Conservation (phyloP, 2,797 vertebrate species). For the Sciaenops ocellatus region DNA sequence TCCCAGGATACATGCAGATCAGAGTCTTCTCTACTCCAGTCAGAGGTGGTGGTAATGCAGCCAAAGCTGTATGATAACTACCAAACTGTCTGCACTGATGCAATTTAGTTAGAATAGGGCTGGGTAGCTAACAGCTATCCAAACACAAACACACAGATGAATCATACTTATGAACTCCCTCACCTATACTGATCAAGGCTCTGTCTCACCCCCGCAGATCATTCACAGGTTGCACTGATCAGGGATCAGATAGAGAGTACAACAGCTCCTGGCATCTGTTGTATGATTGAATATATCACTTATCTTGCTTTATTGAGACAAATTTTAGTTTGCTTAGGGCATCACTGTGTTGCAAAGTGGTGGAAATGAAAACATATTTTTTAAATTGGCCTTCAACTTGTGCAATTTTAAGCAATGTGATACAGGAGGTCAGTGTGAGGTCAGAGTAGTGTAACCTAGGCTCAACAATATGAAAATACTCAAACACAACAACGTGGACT, state of each 20-base stretch:
- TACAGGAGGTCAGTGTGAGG: too few species aligned
- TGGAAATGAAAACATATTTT: too few species aligned
- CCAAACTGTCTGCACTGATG: neutral
- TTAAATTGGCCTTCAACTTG: too few species aligned
- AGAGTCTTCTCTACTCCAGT: neutral
- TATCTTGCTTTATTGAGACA: neutral
- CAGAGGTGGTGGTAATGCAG: neutral
- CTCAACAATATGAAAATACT: too few species aligned
- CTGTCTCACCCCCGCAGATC: neutral
- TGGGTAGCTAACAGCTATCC: neutral
- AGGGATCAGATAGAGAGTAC: conserved; percentile 11
- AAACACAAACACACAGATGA: neutral
- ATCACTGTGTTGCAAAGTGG: too few species aligned
- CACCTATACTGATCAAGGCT: neutral
- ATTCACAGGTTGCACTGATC: neutral
- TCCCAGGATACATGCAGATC: neutral
- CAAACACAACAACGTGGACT: too few species aligned
- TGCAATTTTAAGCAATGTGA: too few species aligned
- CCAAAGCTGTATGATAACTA: neutral
- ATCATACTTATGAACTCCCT: neutral
- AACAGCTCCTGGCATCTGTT: conserved; percentile 1
- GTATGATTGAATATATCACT: neutral
- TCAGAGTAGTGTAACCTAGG: too few species aligned
- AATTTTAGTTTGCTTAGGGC: too few species aligned
- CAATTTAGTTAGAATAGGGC: neutral